Evolutionary conservation across 2,113 vertebrate genomes (phyloP).

Genomic region (Python bivittatus): DNA sequence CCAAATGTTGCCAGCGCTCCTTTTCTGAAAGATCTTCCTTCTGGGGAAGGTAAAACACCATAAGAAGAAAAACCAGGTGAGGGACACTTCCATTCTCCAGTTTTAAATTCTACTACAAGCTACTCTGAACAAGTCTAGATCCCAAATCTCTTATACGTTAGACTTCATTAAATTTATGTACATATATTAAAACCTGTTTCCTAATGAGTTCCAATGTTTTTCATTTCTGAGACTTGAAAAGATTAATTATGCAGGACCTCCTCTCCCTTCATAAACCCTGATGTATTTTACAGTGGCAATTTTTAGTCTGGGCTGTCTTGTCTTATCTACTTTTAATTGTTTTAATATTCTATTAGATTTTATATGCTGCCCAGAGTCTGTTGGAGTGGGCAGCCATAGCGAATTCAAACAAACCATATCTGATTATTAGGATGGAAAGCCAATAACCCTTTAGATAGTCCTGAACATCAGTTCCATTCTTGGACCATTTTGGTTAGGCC

Average conservation of each 20-base stretch:
- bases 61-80: not conserved
- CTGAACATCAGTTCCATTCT: not conserved
- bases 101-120: not conserved
- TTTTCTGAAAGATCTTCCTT: constrained; percentile 80
- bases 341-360: not conserved
- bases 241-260: not conserved
- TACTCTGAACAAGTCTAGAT: not conserved
- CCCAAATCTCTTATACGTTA: too few species aligned
- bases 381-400: not conserved
- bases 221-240: not conserved
- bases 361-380: not conserved
- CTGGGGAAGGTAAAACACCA: constrained; percentile 22
- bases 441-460: not conserved
- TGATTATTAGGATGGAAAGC: not conserved
- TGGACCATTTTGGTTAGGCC: not conserved
- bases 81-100: not conserved
- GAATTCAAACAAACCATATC: not conserved
- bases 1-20: constrained; percentile 92
- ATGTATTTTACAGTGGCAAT: too few species aligned
- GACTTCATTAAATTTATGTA: not conserved
- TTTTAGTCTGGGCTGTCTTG: not conserved
- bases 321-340: not conserved
- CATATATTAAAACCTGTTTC: not conserved
- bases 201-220: not conserved
- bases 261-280: too few species aligned